Evolutionary conservation across 2,113 vertebrate genomes (phyloP).

Genomic region (Fulica atra): DNA sequence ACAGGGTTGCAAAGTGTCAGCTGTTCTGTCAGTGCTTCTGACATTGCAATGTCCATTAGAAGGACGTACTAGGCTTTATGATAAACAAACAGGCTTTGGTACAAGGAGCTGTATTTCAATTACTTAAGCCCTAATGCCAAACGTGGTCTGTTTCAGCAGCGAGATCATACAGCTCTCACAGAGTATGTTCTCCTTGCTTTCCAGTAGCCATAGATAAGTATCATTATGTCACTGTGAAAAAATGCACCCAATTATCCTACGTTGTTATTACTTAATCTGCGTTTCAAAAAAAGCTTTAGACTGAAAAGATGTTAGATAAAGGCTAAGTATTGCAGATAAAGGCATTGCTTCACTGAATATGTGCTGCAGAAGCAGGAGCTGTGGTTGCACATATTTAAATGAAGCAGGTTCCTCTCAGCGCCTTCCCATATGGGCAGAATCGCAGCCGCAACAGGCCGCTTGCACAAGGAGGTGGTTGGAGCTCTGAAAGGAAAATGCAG

Average conservation of each 20-base stretch:
- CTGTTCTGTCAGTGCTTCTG: neutral
- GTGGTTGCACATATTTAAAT: slow-evolving; percentile 43
- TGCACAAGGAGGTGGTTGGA: slow-evolving; percentile 28
- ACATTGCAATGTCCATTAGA: slow-evolving; percentile 42
- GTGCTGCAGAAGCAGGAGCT: slow-evolving; percentile 56
- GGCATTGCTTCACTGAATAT: slow-evolving; percentile 49
- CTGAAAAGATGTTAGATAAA: slow-evolving; percentile 68
- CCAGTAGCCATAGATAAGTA: slow-evolving; percentile 67
- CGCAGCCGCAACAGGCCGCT: neutral
- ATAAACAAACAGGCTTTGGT: slow-evolving; percentile 48
- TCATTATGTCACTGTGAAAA: slow-evolving; percentile 73
- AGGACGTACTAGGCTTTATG: slow-evolving; percentile 49
- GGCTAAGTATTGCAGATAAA: slow-evolving; percentile 58
- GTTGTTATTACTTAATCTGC: slow-evolving; percentile 74
- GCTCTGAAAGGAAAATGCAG: neutral
- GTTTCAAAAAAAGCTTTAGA: slow-evolving; percentile 65
- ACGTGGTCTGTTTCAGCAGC: slow-evolving; percentile 63
- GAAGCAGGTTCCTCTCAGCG: neutral
- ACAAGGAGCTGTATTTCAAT: slow-evolving; percentile 25
- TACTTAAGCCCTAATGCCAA: slow-evolving; percentile 54
- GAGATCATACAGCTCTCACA: slow-evolving; percentile 66
- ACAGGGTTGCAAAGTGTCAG: neutral
- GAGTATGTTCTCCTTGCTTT: slow-evolving; percentile 54
- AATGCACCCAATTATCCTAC: slow-evolving; percentile 70
- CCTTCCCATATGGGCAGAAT: neutral